phyloP scores from a whole-genome alignment of 2,888 invertebrate genomes.

The Chorisops tibialis region DNA sequence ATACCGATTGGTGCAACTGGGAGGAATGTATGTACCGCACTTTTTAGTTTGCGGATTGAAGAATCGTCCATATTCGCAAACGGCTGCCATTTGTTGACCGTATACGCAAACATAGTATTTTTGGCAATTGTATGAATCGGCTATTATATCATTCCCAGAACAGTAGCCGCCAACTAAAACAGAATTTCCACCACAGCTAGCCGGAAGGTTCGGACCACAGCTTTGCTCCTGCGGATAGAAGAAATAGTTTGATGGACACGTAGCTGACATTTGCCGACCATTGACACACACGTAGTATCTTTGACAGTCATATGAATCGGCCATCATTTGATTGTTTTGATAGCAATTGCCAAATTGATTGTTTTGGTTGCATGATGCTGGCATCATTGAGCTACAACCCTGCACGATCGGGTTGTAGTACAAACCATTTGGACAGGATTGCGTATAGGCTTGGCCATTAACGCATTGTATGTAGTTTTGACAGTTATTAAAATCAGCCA shows the following conservation, averaged over 20 bases:
- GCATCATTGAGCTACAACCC: background rate
- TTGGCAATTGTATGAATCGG: no score
- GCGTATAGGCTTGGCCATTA: background rate
- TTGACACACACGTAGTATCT: background rate
- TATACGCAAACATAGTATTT: no score
- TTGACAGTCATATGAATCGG: constrained; percentile 1
- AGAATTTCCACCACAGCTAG: background rate
- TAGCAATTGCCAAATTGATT: background rate
- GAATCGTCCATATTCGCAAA: no score
- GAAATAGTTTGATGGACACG: background rate
- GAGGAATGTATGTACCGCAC: no score
- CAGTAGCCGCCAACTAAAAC: no score
- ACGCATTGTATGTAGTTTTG: background rate
- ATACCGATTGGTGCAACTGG: no score
- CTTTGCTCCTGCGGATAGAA: background rate
- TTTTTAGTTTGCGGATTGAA: no score
- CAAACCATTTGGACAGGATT: background rate
- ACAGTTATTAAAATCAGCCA: background rate
- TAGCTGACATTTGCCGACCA: background rate
- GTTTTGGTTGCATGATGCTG: background rate
- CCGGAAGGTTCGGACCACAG: background rate
- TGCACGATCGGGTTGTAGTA: background rate
- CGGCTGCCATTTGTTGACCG: no score
- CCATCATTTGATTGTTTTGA: background rate
- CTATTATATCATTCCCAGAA: no score